Evolutionary conservation across 37 sponge, comb jelly and placozoan genomes (phyloP), one percentile per base, ranked within the genome.

Genomic region (Haliclona indistincta): DNA sequence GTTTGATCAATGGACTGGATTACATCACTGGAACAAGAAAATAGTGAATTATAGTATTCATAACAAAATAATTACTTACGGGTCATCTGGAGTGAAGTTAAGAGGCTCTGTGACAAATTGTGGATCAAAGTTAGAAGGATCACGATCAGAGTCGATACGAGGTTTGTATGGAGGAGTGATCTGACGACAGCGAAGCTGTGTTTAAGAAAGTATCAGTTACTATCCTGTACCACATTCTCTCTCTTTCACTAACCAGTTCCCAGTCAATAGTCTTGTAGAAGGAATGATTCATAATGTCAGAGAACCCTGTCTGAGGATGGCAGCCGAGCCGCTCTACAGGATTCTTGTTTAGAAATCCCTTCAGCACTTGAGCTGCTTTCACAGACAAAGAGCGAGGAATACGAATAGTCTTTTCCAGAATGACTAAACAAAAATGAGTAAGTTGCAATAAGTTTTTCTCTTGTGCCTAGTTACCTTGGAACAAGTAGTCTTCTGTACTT

Each of bases 101-200:
- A 85, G 60, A 1, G 92, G 83, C 55, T 97, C 98, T 34, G 67
- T 68, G 15, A 93, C 86, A 71, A 97, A 97, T 44, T 91, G 89
- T 38, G 92, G 88, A 78, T 97, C 98, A 73, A 97, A 97, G 80
- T 97, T 93, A 0, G 87, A 75, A 26, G 97, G 91, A 54, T 97
- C 98, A 38, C 80, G 62, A 33, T 88, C 92, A 22, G 70, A 78
- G 63, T 87, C 84, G 66, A 89, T 84, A 42, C 87, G 71, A 3
- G 98, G 98, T 58, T 86, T 93, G 77, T 88, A 97, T n/a, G 98
- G 98, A 54, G 98, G 95, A 36, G 83, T 65, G n/a, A 93, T 34
- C 76, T 97, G 95, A 15, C 91, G 62, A 35, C 54, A 64, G 40
- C 84, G 76, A 38, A 94, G 71, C 89, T 94, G 70, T n/a, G 25